Evolutionary conservation across 2,113 vertebrate species (phyloP), one percentile per base, ranked within the genome.

Genomic region (Dasypus novemcinctus): DNA sequence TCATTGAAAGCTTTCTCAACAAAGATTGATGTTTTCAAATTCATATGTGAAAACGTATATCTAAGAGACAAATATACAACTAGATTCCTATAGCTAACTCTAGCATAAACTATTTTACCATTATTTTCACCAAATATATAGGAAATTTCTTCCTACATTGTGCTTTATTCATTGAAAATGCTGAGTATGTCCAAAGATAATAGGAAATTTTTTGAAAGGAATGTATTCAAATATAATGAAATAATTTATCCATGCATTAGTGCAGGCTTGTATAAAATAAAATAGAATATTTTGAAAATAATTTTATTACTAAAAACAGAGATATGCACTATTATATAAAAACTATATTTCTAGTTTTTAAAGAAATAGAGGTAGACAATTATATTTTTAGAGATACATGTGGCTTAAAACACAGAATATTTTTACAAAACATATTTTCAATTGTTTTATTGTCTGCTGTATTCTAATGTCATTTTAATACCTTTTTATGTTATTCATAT

Each of bases 71-170:
- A 59, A 54, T 63, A 66, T 75, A 41, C 49, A 74, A 78, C 21
- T 68, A n/a, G 29, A 74, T 66, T 89, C 17, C 66, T 43, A 36
- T 33, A n/a, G 29, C 10, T 64, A 64, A 63, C 69, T 52, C 61
- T 63, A 82, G 80, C 57, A 57, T 43, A 66, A 82, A 89, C 17
- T 66, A 27, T 21, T 41, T 21, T 14, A 63, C 1, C 66, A 57
- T 74, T 74, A 75, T 94, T 89, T 74, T 94, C 18, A 94, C 43
- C 12, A 75, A 82, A 54, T 54, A 74, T 27, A 43, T 81, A n/a
- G 72, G 7, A 41, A 82, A 75, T 57, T 1, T 14, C 88, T 64
- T 43, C 29, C 43, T 46, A 43, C 31, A 46, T 43, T 66, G 57
- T 43, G 54, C 20, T 89, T 75, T 57, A 36, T 89, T 89, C 46